A percentile compares a stretch with the other conserved stretches of the same genome.
phyloP scores from a whole-genome alignment of 1,140 invertebrate species.

The Patella vulgata region DNA sequence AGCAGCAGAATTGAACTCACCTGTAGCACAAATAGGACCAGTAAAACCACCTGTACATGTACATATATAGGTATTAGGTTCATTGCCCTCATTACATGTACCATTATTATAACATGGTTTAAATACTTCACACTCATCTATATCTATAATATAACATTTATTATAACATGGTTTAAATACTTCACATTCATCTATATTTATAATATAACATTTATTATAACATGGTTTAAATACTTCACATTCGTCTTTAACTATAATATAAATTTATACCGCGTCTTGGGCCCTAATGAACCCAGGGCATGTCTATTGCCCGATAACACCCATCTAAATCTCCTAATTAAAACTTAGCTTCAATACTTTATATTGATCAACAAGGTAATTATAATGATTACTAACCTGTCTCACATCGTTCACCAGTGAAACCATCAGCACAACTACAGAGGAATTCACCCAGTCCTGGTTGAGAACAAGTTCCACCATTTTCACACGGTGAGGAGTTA shows the following conservation, averaged over 20 bases:
- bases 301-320: no score
- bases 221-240: slow-evolving; percentile 71
- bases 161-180: slow-evolving; percentile 71
- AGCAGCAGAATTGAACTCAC: no score
- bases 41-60: slow-evolving; percentile 19
- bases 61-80: slow-evolving; percentile 44
- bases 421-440: slow-evolving; percentile 60
- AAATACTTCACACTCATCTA: slow-evolving; percentile 65
- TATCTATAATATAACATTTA: slow-evolving; percentile 16
- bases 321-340: no score
- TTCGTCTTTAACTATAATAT: slow-evolving; percentile 28
- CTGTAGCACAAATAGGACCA: slow-evolving; percentile 23
- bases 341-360: no score
- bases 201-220: slow-evolving; percentile 1
- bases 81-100: slow-evolving; percentile 38
- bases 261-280: no score
- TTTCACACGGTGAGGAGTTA: slow-evolving; percentile 34
- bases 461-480: slow-evolving; percentile 45
- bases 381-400: slow-evolving; percentile 32
- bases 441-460: slow-evolving; percentile 70
- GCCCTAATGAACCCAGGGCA: no score
- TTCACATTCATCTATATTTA: slow-evolving; percentile 37
- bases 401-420: slow-evolving; percentile 32
- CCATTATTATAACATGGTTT: slow-evolving; percentile 69
- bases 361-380: slow-evolving; percentile 20